Base-by-base conservation (phyloP, 2,113 vertebrate genomes). In the Brachypodius melanocephalos region DNA sequence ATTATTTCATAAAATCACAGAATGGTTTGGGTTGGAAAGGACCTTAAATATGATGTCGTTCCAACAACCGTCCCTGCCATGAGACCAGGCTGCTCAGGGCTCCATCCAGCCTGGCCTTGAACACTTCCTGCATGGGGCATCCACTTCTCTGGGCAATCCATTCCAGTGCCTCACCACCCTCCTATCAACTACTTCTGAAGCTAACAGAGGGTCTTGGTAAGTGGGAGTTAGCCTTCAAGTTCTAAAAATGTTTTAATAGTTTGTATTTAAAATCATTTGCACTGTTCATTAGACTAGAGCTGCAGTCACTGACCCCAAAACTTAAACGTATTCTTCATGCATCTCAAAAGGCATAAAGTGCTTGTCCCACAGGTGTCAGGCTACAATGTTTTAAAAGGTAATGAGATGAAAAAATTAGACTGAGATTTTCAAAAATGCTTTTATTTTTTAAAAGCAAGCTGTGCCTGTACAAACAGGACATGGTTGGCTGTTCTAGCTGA, bases 331-430 rank as follows among this genome's bases (percentile, higher is more conserved):
- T 58, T 46, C 40, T 32, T 51, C 4, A 3, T 3, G 29, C 34
- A 67, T 48, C 36, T 57, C 19, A 10, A 38, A 36, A 12, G 20
- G 46, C 83, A 65, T 26, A 15, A 63, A 43, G 11, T 7, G 7
- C 9, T 29, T 2, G 2, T 43, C 49, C 49, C 46, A 22, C 26
- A 16, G 24, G 8, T 1, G 1, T 29, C 0, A 42, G 32, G 34
- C 24, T 4, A 1, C 2, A 34, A 26, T 4, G 6, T 40, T 52
- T 59, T 9, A 19, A 57, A 72, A 63, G 24, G 12, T 5, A 69
- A 34, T 0, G 0, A 66, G 42, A 3, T 24, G 17, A 59, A 88
- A 61, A 69, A 36, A 18, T 38, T 6, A 29, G 29, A 51, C 17
- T 12, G 10, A 49, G 18, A 9, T 25, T 76, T 85, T 38, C 5